A percentile compares a stretch with the other conserved stretches of the same genome.
Evolutionary conservation across 2,113 vertebrate genomes (phyloP).

Genomic region (Cardinalis cardinalis): DNA sequence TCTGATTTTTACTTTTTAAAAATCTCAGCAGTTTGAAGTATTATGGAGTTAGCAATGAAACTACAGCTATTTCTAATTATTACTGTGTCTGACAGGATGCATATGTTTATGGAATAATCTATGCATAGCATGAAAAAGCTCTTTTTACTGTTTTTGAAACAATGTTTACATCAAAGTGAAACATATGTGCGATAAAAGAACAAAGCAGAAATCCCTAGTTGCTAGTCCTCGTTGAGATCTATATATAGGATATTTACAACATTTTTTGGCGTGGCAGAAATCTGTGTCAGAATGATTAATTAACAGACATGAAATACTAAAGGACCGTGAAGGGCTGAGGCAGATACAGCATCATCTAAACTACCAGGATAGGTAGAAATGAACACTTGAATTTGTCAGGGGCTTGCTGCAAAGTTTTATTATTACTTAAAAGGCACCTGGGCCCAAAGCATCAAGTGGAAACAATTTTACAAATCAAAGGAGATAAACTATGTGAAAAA

Average conservation of each 20-base stretch:
- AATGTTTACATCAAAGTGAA: constrained; percentile 58
- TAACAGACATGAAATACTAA: constrained; percentile 27
- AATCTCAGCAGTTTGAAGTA: neutral
- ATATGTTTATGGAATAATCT: constrained; percentile 58
- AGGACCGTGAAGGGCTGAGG: neutral
- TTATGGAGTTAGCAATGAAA: neutral
- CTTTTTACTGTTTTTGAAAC: constrained; percentile 45
- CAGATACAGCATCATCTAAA: neutral
- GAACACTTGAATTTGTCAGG: neutral
- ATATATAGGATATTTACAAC: constrained; percentile 51
- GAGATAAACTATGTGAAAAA: constrained; percentile 37
- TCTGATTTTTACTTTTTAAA: neutral
- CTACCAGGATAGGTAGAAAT: neutral
- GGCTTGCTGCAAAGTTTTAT: neutral
- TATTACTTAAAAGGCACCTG: constrained; percentile 14
- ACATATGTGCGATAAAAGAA: constrained; percentile 57
- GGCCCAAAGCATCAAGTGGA: constrained; percentile 40
- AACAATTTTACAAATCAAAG: constrained; percentile 60
- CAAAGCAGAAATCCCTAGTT: constrained; percentile 47
- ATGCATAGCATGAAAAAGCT: constrained; percentile 42
- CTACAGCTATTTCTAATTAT: constrained; percentile 55
- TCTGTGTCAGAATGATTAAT: constrained; percentile 55
- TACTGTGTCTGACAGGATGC: constrained; percentile 41
- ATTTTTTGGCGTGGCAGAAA: neutral
- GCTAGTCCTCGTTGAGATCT: constrained; percentile 20